These are phyloP conservation scores for Caenorhabditis imperialis DNA, from an alignment of 2,888 invertebrate species.

Conservation along the genomic window DNA sequence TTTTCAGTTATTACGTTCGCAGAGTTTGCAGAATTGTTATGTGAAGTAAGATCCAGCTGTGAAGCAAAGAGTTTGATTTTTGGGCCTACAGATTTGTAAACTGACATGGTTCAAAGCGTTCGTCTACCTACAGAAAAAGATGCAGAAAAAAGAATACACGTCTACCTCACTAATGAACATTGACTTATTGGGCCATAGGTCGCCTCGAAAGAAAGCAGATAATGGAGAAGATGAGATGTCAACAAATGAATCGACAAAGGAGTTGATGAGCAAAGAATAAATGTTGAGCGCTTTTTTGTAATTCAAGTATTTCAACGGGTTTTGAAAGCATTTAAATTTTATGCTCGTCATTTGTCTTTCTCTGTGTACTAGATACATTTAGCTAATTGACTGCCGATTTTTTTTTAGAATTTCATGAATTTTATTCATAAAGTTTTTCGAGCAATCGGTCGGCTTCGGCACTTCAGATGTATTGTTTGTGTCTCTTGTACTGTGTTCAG, in stretches of 20 bases:
- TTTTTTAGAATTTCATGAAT: too few relatives aligned
- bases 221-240: conserved; percentile 43
- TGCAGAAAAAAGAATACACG: conserved; percentile 36
- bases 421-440: too few relatives aligned
- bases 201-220: conserved; percentile 25
- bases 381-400: too few relatives aligned
- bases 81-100: conserved; percentile 34
- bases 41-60: conserved; percentile 42
- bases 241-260: conserved; percentile 44
- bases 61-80: too few relatives aligned
- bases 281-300: too few relatives aligned
- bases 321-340: too few relatives aligned
- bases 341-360: too few relatives aligned
- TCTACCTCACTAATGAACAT: conserved; percentile 37
- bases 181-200: conserved; percentile 29
- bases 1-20: conserved; percentile 74
- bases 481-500: too few relatives aligned
- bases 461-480: too few relatives aligned
- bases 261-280: conserved; percentile 33
- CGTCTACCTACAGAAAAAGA: conserved; percentile 23
- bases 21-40: conserved; percentile 62
- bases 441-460: too few relatives aligned
- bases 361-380: too few relatives aligned
- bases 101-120: conserved; percentile 32
- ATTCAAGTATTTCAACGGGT: too few relatives aligned